Conservation (phyloP, 2,888 invertebrate genomes). For the Ischnus inquisitorius region DNA sequence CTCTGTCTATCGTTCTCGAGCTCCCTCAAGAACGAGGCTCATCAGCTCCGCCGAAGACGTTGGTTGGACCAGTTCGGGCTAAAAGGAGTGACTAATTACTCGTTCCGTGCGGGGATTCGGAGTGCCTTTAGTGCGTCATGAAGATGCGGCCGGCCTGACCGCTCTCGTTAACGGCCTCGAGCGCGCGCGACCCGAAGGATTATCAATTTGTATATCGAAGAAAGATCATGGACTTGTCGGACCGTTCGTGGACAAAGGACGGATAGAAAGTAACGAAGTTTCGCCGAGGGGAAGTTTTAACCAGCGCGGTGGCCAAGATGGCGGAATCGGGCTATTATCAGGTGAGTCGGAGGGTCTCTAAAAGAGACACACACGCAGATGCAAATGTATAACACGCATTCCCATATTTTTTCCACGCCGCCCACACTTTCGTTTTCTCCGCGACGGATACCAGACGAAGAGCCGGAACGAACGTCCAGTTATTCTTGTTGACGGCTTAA, state of each 20-base stretch:
- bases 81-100: constrained; percentile 62
- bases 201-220: constrained; percentile 60
- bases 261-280: constrained; percentile 80
- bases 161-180: constrained; percentile 49
- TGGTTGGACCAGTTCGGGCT: constrained; percentile 39
- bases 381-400: constrained; percentile 4
- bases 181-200: constrained; percentile 22
- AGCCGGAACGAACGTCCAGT: not conserved
- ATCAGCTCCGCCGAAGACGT: constrained; percentile 35
- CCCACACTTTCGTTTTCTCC: not conserved
- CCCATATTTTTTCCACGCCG: constrained; percentile 11
- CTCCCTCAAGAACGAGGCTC: constrained; percentile 15
- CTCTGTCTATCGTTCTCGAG: constrained; percentile 13
- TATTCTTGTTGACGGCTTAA: constrained; percentile 31
- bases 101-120: constrained; percentile 30
- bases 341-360: constrained; percentile 85
- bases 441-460: not conserved
- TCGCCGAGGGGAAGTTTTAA: constrained; percentile 50
- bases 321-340: constrained; percentile 89
- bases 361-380: constrained; percentile 27
- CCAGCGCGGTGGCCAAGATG: constrained; percentile 86
- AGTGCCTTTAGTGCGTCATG: constrained; percentile 58
- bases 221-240: constrained; percentile 77
- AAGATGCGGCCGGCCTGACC: constrained; percentile 65
- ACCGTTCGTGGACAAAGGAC: constrained; percentile 80